Evolutionary conservation across 2,888 invertebrate species (phyloP), one percentile per base, ranked within the genome.

Genomic region (Eupelmus urozonus): DNA sequence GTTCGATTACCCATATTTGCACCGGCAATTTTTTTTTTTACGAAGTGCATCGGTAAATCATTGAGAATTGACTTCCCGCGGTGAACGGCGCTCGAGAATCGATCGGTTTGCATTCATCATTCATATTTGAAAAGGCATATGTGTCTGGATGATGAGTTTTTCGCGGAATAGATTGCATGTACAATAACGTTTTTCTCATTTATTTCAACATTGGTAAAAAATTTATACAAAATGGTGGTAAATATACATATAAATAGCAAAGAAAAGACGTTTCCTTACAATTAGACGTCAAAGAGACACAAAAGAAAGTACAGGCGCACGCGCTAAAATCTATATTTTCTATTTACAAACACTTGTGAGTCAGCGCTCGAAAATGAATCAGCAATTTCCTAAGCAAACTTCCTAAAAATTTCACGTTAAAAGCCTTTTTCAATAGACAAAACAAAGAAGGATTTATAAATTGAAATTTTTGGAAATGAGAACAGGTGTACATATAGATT

Each of bases 311-410:
- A 40, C 34, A 63, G 25, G 51, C 2, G 53, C 42, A 55, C 42
- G 42, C 18, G 55, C 42, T 53, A 45, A 70, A 75, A 62, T 55
- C n/a, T 45, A 63, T 69, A 55, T 62, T 63, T 69, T 69, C 75
- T 76, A 69, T 69, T 76, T 76, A 69, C 69, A 76, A 45, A 76
- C 20, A 29, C 45, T 55, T 62, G 16, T 25, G 29, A 63, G 55
- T 55, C 23, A 66, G 25, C 59, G 23, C 5, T 63, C 4, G n/a
- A 40, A 18, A 60, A 42, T 27, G 51, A 60, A 74, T 65, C 57
- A 23, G 25, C n/a, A 13, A 69, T 69, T 76, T 69, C 53, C 20
- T 74, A 49, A 16, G 60, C 23, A 16, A 45, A 51, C n/a, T 34
- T 49, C 27, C 2, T 42, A 18, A n/a, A 67, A 67, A 29, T 67